These are phyloP conservation scores for Rhynchomys soricoides DNA, from an alignment of 2,113 vertebrate species.

Conservation along the genomic window DNA sequence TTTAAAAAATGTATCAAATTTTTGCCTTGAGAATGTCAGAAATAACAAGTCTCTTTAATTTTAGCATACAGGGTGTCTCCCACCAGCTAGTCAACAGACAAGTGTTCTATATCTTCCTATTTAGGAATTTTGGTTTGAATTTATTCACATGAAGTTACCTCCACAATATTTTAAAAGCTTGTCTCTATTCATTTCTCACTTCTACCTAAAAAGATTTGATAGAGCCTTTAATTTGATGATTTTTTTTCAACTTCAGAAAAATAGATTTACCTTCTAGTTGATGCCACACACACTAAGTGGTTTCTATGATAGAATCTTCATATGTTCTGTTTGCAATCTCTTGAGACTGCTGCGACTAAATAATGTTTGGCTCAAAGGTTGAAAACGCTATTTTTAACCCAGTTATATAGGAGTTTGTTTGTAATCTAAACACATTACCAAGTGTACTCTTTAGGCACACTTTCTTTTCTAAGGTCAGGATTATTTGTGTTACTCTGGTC, in stretches of 20 bases:
- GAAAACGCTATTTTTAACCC: neutral
- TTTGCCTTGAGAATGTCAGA: slow-evolving; percentile 7
- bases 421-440: neutral
- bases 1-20: neutral
- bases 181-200: neutral
- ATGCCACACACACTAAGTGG: neutral
- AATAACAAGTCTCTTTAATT: neutral
- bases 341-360: neutral
- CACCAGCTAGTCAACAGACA: neutral
- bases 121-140: slow-evolving; percentile 27
- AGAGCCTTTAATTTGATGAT: neutral
- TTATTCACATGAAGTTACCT: neutral
- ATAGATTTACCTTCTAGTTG: neutral
- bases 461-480: neutral
- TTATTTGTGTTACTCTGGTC: neutral
- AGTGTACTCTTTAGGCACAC: neutral
- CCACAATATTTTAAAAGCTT: neutral
- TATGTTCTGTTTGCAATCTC: neutral
- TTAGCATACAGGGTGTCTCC: neutral
- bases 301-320: neutral
- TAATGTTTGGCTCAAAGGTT: no score
- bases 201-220: neutral
- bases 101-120: neutral
- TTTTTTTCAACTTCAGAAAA: neutral
- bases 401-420: neutral